Evolutionary conservation across 1,140 invertebrate species (phyloP).

Genomic region (Ceratoteleas bidentatus): DNA sequence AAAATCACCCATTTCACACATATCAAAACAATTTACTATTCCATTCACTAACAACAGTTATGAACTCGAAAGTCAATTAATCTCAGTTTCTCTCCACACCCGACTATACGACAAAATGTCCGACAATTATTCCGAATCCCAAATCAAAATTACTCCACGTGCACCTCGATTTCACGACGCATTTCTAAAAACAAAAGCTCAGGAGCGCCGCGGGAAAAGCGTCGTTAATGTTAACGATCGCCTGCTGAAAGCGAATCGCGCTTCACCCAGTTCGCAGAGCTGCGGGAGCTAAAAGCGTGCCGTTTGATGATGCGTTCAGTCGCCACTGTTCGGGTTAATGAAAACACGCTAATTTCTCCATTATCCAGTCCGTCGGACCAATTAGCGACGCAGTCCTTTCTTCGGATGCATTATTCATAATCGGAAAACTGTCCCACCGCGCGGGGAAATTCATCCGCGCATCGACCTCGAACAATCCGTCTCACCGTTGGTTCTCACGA

Average conservation of each 20-base stretch:
- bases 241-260: conserved; percentile 24
- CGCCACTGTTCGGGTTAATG: conserved; percentile 2
- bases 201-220: conserved; percentile 12
- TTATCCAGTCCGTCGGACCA: conserved; percentile 19
- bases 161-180: conserved; percentile 12
- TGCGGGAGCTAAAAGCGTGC: conserved; percentile 3
- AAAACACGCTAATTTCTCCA: conserved; percentile 37
- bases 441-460: conserved; percentile 15
- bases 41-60: no score
- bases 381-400: conserved; percentile 22
- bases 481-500: conserved; percentile 27
- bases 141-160: no score
- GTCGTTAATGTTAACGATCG: conserved; percentile 17
- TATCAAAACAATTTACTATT: no score
- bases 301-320: conserved; percentile 7
- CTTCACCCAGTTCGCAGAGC: conserved; percentile 15
- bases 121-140: no score
- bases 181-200: conserved; percentile 28
- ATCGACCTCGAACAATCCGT: conserved; percentile 13
- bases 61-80: no score
- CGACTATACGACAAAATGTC: not conserved
- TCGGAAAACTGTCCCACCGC: conserved; percentile 26
- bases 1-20: no score
- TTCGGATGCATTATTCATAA: conserved; percentile 27
- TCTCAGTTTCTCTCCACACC: no score